Conservation (phyloP, 2,113 vertebrate genomes). For the Pachypanchax playfairii region DNA sequence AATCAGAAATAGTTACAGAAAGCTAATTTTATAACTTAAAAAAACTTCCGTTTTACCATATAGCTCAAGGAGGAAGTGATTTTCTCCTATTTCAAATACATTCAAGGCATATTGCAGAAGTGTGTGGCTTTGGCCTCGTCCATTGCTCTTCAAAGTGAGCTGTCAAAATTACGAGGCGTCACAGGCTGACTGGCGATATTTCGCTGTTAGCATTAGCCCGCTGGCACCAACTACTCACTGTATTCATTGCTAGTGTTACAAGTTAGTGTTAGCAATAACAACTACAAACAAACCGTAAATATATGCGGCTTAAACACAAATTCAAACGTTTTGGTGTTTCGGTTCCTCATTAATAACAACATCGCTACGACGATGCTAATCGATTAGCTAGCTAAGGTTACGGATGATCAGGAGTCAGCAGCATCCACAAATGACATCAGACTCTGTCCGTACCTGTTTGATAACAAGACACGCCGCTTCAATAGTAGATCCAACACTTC, state of each 20-base stretch:
- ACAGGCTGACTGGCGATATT: constrained; percentile 41
- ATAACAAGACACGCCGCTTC: neutral
- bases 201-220: constrained; percentile 46
- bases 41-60: neutral
- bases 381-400: constrained; percentile 25
- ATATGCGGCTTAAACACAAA: neutral
- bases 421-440: neutral
- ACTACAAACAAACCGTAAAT: rapidly evolving
- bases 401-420: constrained; percentile 24
- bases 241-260: neutral
- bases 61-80: neutral
- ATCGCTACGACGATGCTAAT: constrained; percentile 18
- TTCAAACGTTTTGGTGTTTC: neutral
- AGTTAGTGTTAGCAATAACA: rapidly evolving
- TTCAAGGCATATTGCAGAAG: neutral
- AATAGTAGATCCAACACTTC: neutral
- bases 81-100: neutral
- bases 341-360: neutral
- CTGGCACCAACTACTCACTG: neutral
- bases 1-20: neutral
- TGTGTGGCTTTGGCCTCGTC: constrained; percentile 38
- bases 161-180: constrained; percentile 67
- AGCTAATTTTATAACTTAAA: no score
- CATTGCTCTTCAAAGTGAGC: constrained; percentile 40
- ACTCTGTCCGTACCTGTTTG: constrained; percentile 48